phyloP scores from a whole-genome alignment of 2,888 invertebrate species.

The Rhodophaea formosa region DNA sequence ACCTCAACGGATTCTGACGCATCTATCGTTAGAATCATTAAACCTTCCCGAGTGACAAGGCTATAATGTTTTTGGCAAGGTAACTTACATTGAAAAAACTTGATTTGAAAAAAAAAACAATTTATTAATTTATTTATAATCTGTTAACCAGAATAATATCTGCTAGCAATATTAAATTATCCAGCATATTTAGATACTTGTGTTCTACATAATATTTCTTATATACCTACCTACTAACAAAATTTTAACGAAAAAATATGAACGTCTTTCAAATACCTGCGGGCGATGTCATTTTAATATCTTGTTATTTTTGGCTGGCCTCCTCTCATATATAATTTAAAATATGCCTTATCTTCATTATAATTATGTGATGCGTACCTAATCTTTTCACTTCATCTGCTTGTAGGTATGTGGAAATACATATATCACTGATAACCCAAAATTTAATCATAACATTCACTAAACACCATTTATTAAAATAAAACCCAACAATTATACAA shows the following conservation, averaged over 20 bases:
- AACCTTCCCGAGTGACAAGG: too few species aligned
- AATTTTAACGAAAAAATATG: background rate
- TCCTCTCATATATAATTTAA: conserved; percentile 57
- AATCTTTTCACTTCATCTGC: conserved; percentile 31
- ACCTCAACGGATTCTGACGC: too few species aligned
- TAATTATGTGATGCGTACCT: conserved; percentile 27
- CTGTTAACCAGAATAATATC: too few species aligned
- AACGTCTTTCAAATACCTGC: background rate
- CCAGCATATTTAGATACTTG: conserved; percentile 1
- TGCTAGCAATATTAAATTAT: too few species aligned
- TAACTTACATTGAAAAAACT: too few species aligned
- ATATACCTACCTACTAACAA: too few species aligned
- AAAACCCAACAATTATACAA: background rate
- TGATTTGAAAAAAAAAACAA: too few species aligned
- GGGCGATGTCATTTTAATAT: conserved; percentile 38
- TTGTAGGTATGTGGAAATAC: background rate
- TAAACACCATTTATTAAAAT: background rate
- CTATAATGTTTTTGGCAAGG: too few species aligned
- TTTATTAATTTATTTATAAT: too few species aligned
- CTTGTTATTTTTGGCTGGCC: conserved; percentile 52
- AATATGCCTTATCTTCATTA: conserved; percentile 63
- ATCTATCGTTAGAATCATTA: too few species aligned
- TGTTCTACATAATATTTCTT: background rate
- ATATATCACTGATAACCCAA: background rate
- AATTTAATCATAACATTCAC: background rate